phyloP scores from a whole-genome alignment of 2,797 vertebrate species.

The Thripadectes ignobilis region DNA sequence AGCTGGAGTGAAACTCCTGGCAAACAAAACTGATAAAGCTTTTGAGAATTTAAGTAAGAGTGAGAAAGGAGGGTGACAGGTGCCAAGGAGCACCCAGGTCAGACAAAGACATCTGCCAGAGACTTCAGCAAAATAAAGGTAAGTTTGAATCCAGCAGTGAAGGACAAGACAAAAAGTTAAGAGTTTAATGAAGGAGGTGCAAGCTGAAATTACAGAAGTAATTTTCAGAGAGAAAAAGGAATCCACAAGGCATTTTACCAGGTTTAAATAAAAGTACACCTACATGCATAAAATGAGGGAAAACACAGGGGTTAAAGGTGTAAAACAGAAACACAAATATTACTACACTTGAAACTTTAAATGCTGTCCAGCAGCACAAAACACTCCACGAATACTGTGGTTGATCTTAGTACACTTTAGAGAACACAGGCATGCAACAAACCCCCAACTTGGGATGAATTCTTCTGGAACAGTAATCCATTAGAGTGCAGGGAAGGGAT shows the following conservation, averaged over 20 bases:
- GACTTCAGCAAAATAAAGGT: not conserved
- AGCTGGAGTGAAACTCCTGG: not conserved
- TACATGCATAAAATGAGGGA: not conserved
- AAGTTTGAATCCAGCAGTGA: not conserved
- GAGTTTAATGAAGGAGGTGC: not conserved
- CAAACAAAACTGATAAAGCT: not conserved
- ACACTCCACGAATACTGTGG: not conserved
- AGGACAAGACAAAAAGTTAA: not conserved
- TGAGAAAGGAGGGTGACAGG: not conserved
- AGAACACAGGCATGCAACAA: not conserved
- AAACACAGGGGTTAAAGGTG: not conserved
- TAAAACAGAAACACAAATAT: not conserved
- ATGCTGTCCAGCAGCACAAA: not conserved
- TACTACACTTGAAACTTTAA: not conserved
- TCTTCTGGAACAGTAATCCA: not conserved
- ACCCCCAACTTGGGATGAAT: not conserved
- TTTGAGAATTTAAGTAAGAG: not conserved
- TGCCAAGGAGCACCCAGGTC: not conserved
- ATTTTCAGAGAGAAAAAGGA: not conserved
- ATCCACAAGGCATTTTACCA: not conserved
- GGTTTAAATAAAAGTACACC: not conserved
- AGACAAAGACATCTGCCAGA: constrained; percentile 30
- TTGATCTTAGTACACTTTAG: not conserved
- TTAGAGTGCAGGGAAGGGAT: not conserved
- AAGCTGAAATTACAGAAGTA: not conserved